Evolutionary conservation across 2,113 vertebrate species (phyloP).

Genomic region (Promerops cafer): DNA sequence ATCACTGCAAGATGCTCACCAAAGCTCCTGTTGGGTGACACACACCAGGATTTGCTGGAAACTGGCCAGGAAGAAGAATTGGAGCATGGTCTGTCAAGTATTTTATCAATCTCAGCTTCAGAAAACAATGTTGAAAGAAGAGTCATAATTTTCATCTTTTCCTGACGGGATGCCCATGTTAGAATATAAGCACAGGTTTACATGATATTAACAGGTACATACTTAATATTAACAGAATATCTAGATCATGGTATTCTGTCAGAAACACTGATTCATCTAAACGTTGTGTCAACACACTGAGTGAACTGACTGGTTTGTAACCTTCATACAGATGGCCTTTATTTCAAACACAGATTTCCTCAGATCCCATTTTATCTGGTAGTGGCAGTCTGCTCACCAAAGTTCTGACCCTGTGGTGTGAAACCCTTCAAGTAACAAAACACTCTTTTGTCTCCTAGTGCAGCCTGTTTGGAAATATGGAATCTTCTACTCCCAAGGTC

Average conservation of each 20-base stretch:
- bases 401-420: neutral
- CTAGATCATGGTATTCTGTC: neutral
- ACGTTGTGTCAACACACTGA: neutral
- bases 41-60: neutral
- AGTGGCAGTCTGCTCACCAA: neutral
- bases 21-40: fast-evolving
- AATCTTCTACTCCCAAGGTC: neutral
- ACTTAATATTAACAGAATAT: neutral
- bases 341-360: neutral
- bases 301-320: neutral
- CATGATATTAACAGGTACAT: neutral
- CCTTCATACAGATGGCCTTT: neutral
- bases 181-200: neutral
- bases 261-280: neutral
- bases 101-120: neutral
- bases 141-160: neutral
- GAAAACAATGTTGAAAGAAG: neutral
- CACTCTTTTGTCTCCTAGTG: neutral
- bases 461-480: neutral
- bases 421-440: neutral
- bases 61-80: neutral
- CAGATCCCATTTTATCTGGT: neutral
- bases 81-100: neutral
- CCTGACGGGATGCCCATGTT: neutral
- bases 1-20: no score